Conservation (phyloP, 1,140 invertebrate species). For the Archivesica marissinica region DNA sequence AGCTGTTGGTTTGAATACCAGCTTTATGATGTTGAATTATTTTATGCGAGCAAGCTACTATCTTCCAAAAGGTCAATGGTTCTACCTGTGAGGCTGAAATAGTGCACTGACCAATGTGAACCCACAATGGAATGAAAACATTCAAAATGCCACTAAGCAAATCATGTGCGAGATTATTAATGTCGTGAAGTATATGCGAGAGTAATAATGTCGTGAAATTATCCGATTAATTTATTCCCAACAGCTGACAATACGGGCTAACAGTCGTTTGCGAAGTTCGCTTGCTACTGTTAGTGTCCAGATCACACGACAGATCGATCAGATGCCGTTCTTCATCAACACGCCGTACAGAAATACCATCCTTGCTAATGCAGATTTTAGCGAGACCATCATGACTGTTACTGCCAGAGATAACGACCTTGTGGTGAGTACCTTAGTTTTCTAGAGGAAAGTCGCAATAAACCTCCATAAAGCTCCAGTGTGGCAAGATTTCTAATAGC, state of each 20-base stretch:
- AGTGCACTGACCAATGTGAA: too few species aligned
- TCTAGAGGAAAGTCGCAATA: neutral
- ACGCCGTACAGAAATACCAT: constrained; percentile 70
- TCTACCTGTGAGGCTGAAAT: too few species aligned
- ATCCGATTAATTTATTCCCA: neutral
- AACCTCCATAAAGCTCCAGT: neutral
- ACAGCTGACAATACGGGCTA: constrained; percentile 64
- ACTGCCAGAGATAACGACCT: constrained; percentile 65
- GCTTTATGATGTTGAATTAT: too few species aligned
- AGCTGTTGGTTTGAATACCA: too few species aligned
- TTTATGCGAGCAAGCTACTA: too few species aligned
- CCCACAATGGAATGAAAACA: too few species aligned
- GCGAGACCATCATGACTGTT: constrained; percentile 65
- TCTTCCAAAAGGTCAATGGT: too few species aligned
- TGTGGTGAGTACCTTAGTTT: constrained; percentile 58
- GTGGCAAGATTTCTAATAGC: too few species aligned
- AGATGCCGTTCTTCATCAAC: constrained; percentile 68
- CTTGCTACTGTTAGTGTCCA: constrained; percentile 63
- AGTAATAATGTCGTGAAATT: too few species aligned
- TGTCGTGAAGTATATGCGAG: too few species aligned
- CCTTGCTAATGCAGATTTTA: constrained; percentile 57
- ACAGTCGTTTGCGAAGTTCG: constrained; percentile 58
- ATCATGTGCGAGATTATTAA: too few species aligned
- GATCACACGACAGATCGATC: constrained; percentile 58
- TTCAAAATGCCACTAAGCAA: too few species aligned